Evolutionary conservation across 1,140 invertebrate genomes (phyloP).

Genomic region (Forficula auricularia): DNA sequence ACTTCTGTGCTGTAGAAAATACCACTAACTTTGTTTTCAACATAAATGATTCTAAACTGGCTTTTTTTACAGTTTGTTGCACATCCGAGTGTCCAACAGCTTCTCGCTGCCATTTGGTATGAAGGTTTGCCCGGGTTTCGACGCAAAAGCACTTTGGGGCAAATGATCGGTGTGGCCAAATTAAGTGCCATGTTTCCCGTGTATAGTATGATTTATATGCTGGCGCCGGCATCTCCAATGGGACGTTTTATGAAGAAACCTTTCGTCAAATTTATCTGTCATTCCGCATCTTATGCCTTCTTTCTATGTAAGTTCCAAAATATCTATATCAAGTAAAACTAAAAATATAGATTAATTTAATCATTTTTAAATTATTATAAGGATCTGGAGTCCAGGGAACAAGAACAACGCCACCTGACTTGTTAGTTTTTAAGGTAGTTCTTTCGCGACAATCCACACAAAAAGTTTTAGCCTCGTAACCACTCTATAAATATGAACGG

Average conservation of each 20-base stretch:
- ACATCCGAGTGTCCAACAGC: slow-evolving; percentile 81
- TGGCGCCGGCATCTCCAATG: slow-evolving; percentile 61
- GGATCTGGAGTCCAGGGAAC: too few species aligned
- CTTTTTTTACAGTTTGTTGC: slow-evolving; percentile 62
- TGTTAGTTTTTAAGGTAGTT: too few species aligned
- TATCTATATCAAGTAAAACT: too few species aligned
- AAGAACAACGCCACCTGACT: too few species aligned
- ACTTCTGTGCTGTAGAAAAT: too few species aligned
- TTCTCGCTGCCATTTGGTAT: slow-evolving; percentile 81
- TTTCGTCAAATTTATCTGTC: slow-evolving; percentile 86
- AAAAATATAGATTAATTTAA: too few species aligned
- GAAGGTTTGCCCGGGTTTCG: slow-evolving; percentile 77
- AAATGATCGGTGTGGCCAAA: slow-evolving; percentile 58
- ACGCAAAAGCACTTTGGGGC: slow-evolving; percentile 52
- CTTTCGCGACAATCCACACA: too few species aligned
- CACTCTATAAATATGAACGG: too few species aligned
- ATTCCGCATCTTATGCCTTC: slow-evolving; percentile 74
- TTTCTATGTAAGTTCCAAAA: slow-evolving; percentile 59
- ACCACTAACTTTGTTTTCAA: too few species aligned
- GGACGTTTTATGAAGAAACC: slow-evolving; percentile 76
- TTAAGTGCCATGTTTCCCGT: slow-evolving; percentile 71
- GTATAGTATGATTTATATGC: slow-evolving; percentile 67
- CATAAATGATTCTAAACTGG: too few species aligned
- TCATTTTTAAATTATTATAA: too few species aligned
- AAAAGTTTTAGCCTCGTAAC: too few species aligned